phyloP scores from a whole-genome alignment of 1,140 invertebrate genomes.

The Drosophila pallidifrons region DNA sequence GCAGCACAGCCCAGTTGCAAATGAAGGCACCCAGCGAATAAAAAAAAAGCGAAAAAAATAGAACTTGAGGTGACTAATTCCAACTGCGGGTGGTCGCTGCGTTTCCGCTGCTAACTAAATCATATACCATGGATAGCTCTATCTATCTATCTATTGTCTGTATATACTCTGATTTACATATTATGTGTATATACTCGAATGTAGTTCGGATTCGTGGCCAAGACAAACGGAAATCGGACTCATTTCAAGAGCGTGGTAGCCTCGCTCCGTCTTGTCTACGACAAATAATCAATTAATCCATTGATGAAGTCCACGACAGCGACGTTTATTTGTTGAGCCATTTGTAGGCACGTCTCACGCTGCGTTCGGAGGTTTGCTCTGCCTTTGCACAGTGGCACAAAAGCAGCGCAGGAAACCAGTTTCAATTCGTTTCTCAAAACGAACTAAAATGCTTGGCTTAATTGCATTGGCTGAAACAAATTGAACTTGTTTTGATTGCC shows the following conservation, averaged over 20 bases:
- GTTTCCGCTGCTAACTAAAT: slow-evolving; percentile 61
- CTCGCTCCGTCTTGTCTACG: slow-evolving; percentile 46
- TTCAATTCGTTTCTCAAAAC: slow-evolving; percentile 38
- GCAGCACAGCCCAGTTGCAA: slow-evolving; percentile 51
- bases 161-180: slow-evolving; percentile 7
- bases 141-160: slow-evolving; percentile 18
- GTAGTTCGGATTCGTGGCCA: slow-evolving; percentile 35
- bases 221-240: slow-evolving; percentile 48
- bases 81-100: slow-evolving; percentile 58
- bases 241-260: slow-evolving; percentile 53
- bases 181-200: slow-evolving; percentile 17
- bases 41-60: too few relatives aligned
- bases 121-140: slow-evolving; percentile 46
- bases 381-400: slow-evolving; percentile 61
- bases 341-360: slow-evolving; percentile 63
- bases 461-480: slow-evolving; percentile 38
- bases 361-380: slow-evolving; percentile 32
- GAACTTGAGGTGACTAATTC: slow-evolving; percentile 54
- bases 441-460: slow-evolving; percentile 8
- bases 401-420: slow-evolving; percentile 50
- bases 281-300: slow-evolving; percentile 84
- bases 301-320: slow-evolving; percentile 76
- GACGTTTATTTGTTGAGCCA: slow-evolving; percentile 70
- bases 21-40: slow-evolving; percentile 44
- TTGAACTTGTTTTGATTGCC: slow-evolving; percentile 61